Evolutionary conservation across 2,113 vertebrate genomes (phyloP).

Genomic region (Malurus elegans): DNA sequence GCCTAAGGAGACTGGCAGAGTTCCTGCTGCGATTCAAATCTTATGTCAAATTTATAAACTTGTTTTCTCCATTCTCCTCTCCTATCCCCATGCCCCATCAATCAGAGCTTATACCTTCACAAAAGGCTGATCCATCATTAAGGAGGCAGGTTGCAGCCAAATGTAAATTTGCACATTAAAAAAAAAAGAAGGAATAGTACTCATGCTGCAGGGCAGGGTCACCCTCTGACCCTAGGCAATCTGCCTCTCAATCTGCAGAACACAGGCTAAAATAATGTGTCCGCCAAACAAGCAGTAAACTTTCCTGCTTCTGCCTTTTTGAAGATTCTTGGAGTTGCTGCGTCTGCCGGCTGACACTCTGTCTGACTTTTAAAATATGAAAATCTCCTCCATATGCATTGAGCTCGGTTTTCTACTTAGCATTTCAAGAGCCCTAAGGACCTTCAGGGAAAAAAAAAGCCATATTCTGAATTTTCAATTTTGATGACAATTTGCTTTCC

Average conservation of each 20-base stretch:
- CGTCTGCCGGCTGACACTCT: constrained; percentile 45
- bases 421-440: constrained; percentile 72
- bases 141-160: constrained; percentile 48
- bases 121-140: constrained; percentile 61
- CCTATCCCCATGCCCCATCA: constrained; percentile 23
- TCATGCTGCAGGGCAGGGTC: constrained; percentile 56
- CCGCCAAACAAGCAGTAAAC: constrained; percentile 26
- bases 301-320: constrained; percentile 61
- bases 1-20: constrained; percentile 52
- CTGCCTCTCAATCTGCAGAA: constrained; percentile 21
- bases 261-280: constrained; percentile 37
- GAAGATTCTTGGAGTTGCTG: constrained; percentile 58
- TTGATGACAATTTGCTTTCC: constrained; percentile 70
- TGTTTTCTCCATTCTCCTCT: constrained; percentile 57
- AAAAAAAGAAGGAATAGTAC: background rate
- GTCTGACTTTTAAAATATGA: constrained; percentile 64
- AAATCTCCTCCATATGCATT: constrained; percentile 61
- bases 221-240: constrained; percentile 64
- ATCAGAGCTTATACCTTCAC: constrained; percentile 60
- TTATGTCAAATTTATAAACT: constrained; percentile 72
- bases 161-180: constrained; percentile 58
- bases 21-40: constrained; percentile 53
- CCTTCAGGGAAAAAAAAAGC: constrained; percentile 47
- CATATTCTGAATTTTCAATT: constrained; percentile 67
- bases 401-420: constrained; percentile 64